These are phyloP conservation scores for Helostoma temminkii DNA, from an alignment of 2,797 vertebrate species.

Conservation along the genomic window DNA sequence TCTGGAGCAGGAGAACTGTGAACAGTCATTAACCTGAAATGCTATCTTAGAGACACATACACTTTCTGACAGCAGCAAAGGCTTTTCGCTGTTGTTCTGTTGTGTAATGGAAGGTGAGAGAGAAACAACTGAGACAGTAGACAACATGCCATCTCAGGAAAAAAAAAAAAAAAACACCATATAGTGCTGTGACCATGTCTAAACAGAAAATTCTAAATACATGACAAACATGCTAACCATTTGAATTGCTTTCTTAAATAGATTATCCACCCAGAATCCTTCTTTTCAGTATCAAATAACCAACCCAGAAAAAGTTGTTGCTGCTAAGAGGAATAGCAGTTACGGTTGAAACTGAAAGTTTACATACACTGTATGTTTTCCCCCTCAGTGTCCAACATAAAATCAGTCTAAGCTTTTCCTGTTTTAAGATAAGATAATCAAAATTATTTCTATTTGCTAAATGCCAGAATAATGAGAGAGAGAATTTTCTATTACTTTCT, in stretches of 20 bases:
- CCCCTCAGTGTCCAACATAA: no score
- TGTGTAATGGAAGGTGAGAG: constrained; percentile 28
- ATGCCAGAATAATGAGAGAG: no score
- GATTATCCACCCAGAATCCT: not conserved
- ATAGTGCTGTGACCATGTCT: not conserved
- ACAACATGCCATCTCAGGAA: not conserved
- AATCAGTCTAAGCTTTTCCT: no score
- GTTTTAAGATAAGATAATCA: no score
- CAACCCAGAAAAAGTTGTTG: not conserved
- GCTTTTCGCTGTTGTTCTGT: constrained; percentile 33
- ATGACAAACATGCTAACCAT: not conserved
- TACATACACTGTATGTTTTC: no score
- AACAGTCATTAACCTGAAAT: constrained; percentile 60
- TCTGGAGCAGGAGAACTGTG: constrained; percentile 42
- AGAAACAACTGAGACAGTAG: constrained; percentile 20
- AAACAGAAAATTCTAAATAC: not conserved
- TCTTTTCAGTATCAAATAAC: not conserved
- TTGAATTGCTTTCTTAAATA: not conserved
- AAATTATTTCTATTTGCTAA: no score
- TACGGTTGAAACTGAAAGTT: no score
- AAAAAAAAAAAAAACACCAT: no score
- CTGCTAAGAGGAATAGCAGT: not conserved
- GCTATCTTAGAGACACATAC: constrained; percentile 44
- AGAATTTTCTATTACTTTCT: no score
- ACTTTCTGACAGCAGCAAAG: constrained; percentile 36